A percentile compares a stretch with the other conserved stretches of the same genome.
These are phyloP conservation scores for Poliocrania exsul DNA, from an alignment of 2,797 vertebrate species.

Conservation along the genomic window DNA sequence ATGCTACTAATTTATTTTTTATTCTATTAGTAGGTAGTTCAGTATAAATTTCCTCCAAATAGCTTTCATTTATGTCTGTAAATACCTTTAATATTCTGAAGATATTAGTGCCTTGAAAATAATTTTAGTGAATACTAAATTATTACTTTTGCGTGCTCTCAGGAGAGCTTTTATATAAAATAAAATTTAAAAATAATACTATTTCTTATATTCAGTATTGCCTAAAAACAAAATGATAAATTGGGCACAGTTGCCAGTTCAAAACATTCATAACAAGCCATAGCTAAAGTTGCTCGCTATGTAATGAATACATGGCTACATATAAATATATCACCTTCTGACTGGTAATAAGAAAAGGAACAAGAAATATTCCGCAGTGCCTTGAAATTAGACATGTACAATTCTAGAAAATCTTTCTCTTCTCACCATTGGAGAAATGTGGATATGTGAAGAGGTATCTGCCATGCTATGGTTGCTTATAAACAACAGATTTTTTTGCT, in stretches of 20 bases:
- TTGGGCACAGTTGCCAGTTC: background rate
- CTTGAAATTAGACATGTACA: background rate
- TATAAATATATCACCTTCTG: background rate
- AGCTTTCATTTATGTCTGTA: background rate
- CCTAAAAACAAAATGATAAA: background rate
- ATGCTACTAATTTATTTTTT: background rate
- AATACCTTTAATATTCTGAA: background rate
- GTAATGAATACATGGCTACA: background rate
- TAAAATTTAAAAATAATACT: background rate
- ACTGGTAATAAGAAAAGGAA: background rate
- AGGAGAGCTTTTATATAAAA: background rate
- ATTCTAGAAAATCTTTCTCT: background rate
- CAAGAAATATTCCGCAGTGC: background rate
- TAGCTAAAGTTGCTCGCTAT: background rate
- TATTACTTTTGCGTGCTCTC: background rate
- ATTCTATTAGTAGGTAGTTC: background rate
- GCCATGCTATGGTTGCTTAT: background rate
- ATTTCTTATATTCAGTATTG: background rate
- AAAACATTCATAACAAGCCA: background rate
- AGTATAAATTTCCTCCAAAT: background rate
- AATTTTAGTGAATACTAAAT: background rate
- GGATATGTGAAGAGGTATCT: background rate
- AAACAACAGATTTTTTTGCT: too few relatives aligned
- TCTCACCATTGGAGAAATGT: background rate
- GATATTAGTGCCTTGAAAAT: background rate